Percentiles rank a stretch among this genome's conserved stretches.
Evolutionary conservation across 1,140 invertebrate species (phyloP).

Genomic region (Pantala flavescens): DNA sequence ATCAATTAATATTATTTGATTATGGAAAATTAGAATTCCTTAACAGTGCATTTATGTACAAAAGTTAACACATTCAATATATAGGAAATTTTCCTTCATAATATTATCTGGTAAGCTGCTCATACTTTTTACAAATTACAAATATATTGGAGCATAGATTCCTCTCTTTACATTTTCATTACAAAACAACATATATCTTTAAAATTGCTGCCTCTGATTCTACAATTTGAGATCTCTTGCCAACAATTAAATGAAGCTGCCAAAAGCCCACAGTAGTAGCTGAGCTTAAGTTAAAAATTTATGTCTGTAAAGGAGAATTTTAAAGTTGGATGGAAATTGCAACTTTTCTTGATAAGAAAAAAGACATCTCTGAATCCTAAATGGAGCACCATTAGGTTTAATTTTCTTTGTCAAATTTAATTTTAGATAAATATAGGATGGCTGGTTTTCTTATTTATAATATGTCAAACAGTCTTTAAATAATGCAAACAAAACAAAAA

Average conservation of each 20-base stretch:
- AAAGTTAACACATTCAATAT: constrained; percentile 7
- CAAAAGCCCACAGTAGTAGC: not conserved
- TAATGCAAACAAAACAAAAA: too few species aligned
- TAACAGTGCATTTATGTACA: constrained; percentile 6
- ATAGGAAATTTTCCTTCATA: not conserved
- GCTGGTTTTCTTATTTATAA: too few species aligned
- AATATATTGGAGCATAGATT: not conserved
- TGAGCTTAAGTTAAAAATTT: not conserved
- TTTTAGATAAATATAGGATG: too few species aligned
- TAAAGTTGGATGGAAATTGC: too few species aligned
- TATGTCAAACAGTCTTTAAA: too few species aligned
- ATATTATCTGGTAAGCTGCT: constrained; percentile 2
- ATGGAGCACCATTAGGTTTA: too few species aligned
- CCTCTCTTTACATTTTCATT: not conserved
- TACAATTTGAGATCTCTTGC: not conserved
- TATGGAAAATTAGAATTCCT: not conserved
- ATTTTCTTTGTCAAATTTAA: too few species aligned
- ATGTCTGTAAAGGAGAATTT: too few species aligned
- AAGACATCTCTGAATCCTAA: too few species aligned
- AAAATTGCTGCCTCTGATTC: not conserved
- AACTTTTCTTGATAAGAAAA: too few species aligned
- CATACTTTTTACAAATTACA: constrained; percentile 8
- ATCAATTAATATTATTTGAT: not conserved
- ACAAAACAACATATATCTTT: not conserved
- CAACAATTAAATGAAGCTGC: not conserved